phyloP scores from a whole-genome alignment of 2,797 vertebrate genomes.

The Microtus californicus region DNA sequence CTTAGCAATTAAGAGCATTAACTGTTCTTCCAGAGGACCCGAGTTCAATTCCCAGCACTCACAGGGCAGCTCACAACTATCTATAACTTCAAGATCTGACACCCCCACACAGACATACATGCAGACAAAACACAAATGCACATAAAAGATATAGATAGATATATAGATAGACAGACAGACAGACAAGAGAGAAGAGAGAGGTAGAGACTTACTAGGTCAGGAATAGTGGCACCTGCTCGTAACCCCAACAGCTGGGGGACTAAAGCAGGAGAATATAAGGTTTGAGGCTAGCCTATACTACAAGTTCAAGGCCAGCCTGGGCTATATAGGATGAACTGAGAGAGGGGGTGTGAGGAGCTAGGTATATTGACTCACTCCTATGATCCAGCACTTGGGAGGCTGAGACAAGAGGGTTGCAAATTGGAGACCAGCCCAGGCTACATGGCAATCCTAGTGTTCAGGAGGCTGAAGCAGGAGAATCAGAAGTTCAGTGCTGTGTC shows the following conservation, averaged over 20 bases:
- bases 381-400: not conserved
- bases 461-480: not conserved
- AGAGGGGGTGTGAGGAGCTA: not conserved
- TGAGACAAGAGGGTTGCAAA: not conserved
- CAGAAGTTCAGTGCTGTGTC: not conserved
- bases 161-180: too few relatives aligned
- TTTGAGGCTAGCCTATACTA: not conserved
- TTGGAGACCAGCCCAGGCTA: not conserved
- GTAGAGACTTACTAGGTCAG: not conserved
- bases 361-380: not conserved
- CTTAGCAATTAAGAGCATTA: not conserved
- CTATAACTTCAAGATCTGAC: not conserved
- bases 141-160: too few relatives aligned
- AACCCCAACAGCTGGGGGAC: not conserved
- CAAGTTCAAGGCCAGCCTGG: not conserved
- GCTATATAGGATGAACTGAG: not conserved
- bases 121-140: too few relatives aligned
- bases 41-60: not conserved
- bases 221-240: not conserved
- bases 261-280: not conserved
- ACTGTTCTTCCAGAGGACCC: not conserved
- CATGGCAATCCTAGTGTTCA: not conserved
- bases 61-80: not conserved
- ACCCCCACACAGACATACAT: not conserved
- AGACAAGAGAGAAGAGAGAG: not conserved